Evolutionary conservation across 2,113 vertebrate genomes (phyloP), one percentile per base, ranked within the genome.

Genomic region (Paralichthys olivaceus): DNA sequence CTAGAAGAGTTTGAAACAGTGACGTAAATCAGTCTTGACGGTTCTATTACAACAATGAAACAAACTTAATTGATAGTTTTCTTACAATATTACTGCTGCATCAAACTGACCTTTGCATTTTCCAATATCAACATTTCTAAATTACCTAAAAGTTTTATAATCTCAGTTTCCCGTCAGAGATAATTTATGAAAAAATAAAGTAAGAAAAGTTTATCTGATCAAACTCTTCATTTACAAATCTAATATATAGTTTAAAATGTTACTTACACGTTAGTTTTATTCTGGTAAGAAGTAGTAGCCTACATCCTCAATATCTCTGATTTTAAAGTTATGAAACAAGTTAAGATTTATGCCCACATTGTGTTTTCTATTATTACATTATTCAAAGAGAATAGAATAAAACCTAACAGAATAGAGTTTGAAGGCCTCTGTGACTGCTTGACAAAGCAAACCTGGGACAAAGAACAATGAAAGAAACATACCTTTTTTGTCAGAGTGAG

Each of bases 401-500:
- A 12, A n/a, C 4, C 60, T 23, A 56, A 12, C 4, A 55, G 9
- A 25, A 55, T 5, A 13, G 37, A 40, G 37, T 12, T 40, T 55
- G 53, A 55, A 55, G 53, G 20, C 8, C 20, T 51, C 17, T 51
- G 49, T 17, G 4, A 4, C 15, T 45, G 5, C 12, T 34, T 34
- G 32, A 45, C 43, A 45, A 54, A 25, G 47, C 19, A 51, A 51
- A 51, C 19, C n/a, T n/a, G 37, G 37, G 37, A 40, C 37, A 40
- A 19, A 49, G 17, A 49, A 49, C 4, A 64, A 23, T 54, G 17
- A 75, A 6, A 62, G 17, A 75, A 6, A 62, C 45, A 65, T 80
- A 91, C 89, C 86, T 53, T 75, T 11, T 19, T 6, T 43, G 40
- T 76, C 22, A 77, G 28, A 58, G 79, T 85, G 69, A 43, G 63